Evolutionary conservation across 2,797 vertebrate genomes (phyloP), one percentile per base, ranked within the genome.

Genomic region (Setipinna tenuifilis): DNA sequence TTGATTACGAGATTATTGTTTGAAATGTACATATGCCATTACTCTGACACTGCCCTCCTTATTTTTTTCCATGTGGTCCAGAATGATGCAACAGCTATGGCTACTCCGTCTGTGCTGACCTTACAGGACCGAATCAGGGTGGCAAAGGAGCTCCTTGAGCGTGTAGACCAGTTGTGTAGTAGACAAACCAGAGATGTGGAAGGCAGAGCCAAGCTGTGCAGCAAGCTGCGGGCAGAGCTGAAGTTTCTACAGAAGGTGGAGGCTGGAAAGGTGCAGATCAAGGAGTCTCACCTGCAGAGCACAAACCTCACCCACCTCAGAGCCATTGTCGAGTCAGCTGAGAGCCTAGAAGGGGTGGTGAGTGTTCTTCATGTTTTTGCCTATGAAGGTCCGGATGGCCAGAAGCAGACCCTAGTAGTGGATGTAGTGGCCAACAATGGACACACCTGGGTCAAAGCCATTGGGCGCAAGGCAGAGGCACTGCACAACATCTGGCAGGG

Each of bases 401-500:
- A 92, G 35, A 96, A 95, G 62, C 96, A 96, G 88, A 97, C 95
- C 0, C 94, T 99, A 68, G 96, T 97, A 86, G 98, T 99, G 71
- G 98, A 99, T 6, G 98, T 99, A 3, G 97, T 99, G 23, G 98
- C 97, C 0, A 97, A 97, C 0, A 92, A 94, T 0, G 98, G 98
- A 0, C 97, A 96, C 89, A 98, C 97, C 0, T 99, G 98, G 98
- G 97, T 99, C 87, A 99, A 99, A 91, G 98, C 98, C 0, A 97
- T 99, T 0, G 97, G 98, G 35, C 95, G 98, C 3, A 99, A 99
- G 90, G 98, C 98, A 0, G 98, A 99, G 92, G 98, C 98, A 0
- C 92, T 99, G 61, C 98, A 99, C 92, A 98, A 97, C 90, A 98
- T 98, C 92, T 99, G 98, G 98, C 94, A 97, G 86, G 98, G 98